These are phyloP conservation scores for Pontoporia blainvillei DNA, from an alignment of 2,113 vertebrate genomes.

Conservation along the genomic window DNA sequence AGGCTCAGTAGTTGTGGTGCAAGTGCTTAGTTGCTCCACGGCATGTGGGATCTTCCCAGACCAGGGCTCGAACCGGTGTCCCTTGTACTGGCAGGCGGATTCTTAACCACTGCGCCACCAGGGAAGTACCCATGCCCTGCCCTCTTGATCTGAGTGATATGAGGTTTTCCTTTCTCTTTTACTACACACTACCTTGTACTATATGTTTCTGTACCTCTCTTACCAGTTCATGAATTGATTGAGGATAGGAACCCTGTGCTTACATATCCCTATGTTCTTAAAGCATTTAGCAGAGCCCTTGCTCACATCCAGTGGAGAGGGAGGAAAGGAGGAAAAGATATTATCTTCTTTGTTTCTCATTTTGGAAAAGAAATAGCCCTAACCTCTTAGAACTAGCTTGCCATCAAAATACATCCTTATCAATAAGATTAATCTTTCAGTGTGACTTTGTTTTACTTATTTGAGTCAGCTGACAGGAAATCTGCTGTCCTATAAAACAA, in stretches of 20 bases:
- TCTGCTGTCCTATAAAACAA: accelerated
- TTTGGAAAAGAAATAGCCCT: conserved; percentile 38
- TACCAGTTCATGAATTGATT: not conserved
- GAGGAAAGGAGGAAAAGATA: not conserved
- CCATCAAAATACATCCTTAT: not conserved
- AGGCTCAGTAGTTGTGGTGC: no score
- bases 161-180: not conserved
- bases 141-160: not conserved
- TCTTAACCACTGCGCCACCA: no score
- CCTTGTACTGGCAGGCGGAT: no score
- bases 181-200: not conserved
- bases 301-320: not conserved
- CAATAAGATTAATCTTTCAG: conserved; percentile 56
- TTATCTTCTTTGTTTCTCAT: not conserved
- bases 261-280: not conserved
- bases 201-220: not conserved
- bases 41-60: no score
- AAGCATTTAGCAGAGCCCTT: not conserved
- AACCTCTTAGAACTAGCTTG: conserved; percentile 45
- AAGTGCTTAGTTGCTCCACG: no score
- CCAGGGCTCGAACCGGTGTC: no score
- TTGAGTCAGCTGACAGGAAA: not conserved
- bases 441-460: conserved; percentile 55
- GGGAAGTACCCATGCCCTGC: not conserved
- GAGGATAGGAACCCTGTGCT: not conserved